Evolutionary conservation across 2,797 vertebrate species (phyloP).

Genomic region (Enteromius argenteus): DNA sequence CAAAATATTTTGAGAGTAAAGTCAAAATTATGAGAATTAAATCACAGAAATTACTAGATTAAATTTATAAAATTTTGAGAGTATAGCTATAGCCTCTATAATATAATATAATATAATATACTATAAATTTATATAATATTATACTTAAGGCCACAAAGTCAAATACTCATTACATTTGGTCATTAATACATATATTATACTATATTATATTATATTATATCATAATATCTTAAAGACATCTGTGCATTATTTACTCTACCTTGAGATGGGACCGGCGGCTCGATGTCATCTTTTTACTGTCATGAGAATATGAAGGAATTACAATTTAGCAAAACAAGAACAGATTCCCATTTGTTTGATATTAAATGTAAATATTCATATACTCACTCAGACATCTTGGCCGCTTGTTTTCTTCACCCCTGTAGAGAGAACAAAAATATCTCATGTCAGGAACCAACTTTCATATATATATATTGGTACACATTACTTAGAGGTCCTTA

Average conservation of each 20-base stretch:
- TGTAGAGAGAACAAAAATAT: conserved; percentile 53
- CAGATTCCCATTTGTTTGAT: not conserved
- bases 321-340: not conserved
- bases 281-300: conserved; percentile 83
- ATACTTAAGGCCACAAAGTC: not conserved
- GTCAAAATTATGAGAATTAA: no score
- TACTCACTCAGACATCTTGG: conserved; percentile 81
- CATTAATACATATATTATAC: not conserved
- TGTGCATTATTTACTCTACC: conserved; percentile 45
- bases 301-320: not conserved
- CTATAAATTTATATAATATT: no score
- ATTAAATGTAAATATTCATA: not conserved
- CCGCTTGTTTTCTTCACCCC: conserved; percentile 61
- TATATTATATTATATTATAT: not conserved
- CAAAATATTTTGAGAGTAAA: no score
- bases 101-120: no score
- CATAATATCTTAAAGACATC: not conserved
- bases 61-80: no score
- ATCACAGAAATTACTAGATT: no score
- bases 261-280: conserved; percentile 83
- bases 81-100: no score
- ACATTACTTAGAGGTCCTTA: no score
- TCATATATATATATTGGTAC: not conserved
- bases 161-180: not conserved
- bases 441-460: not conserved